Percentiles rank a stretch among this genome's conserved stretches.
Conservation (phyloP, 2,888 invertebrate species). For the Heliconius cydno region DNA sequence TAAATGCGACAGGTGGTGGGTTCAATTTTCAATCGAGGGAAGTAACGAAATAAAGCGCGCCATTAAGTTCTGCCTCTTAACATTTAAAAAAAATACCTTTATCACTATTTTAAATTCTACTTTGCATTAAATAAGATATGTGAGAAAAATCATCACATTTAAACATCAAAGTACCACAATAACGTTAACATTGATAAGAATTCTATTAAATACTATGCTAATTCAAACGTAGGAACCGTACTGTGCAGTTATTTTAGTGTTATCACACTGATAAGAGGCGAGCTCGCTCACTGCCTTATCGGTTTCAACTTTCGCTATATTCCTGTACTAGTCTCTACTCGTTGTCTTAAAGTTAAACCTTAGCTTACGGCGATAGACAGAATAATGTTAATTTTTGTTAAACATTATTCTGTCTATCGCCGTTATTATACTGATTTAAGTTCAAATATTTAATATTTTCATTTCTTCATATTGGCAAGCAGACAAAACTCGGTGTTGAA, state of each 20-base stretch:
- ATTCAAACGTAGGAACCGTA: conserved; percentile 16
- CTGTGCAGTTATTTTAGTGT: conserved; percentile 25
- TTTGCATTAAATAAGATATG: background rate
- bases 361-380: background rate
- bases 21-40: no score
- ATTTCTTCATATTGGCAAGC: no score
- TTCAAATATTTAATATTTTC: background rate
- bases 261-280: conserved; percentile 35
- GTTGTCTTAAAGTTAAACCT: conserved; percentile 13
- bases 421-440: background rate
- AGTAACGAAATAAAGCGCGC: no score
- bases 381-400: conserved; percentile 1
- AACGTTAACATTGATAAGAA: conserved; percentile 1
- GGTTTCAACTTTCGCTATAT: conserved; percentile 32
- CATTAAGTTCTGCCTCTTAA: no score
- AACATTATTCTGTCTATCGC: no score
- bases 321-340: conserved; percentile 12
- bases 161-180: background rate
- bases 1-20: no score
- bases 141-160: background rate
- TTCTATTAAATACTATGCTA: conserved; percentile 10
- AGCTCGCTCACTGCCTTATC: conserved; percentile 34
- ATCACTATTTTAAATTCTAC: no score
- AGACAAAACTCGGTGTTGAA: no score
- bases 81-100: no score